These are phyloP conservation scores for Manacus vitellinus DNA, from an alignment of 2,113 vertebrate species.

Conservation along the genomic window DNA sequence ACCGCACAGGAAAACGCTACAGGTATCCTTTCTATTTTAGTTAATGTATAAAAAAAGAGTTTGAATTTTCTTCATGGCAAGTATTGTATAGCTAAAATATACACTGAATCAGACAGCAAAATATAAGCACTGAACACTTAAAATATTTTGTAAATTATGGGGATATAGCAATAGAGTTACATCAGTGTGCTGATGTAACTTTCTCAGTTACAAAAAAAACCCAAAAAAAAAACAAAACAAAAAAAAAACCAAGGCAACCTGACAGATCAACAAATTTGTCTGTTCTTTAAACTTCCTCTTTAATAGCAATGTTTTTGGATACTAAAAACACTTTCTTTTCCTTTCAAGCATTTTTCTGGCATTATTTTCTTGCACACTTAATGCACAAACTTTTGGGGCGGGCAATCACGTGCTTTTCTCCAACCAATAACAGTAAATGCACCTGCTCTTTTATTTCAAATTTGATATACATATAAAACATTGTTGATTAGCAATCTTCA, in stretches of 20 bases:
- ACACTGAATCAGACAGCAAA: background rate
- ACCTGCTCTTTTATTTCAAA: background rate
- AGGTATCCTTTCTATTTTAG: background rate
- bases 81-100: background rate
- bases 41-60: background rate
- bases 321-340: background rate
- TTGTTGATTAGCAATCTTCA: background rate
- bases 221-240: too few relatives aligned
- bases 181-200: too few relatives aligned
- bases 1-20: background rate
- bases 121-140: background rate
- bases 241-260: background rate
- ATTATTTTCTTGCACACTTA: background rate
- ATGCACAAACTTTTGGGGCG: background rate
- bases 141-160: background rate
- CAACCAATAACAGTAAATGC: background rate
- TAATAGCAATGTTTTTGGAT: background rate
- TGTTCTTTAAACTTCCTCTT: background rate
- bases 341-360: background rate
- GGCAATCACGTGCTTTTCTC: background rate
- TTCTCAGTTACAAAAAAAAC: too few relatives aligned
- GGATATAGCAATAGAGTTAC: background rate
- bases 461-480: background rate
- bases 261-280: background rate
- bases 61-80: background rate